Evolutionary conservation across 2,113 vertebrate species (phyloP), one percentile per base, ranked within the genome.

Genomic region (Monarcha castaneiventris): DNA sequence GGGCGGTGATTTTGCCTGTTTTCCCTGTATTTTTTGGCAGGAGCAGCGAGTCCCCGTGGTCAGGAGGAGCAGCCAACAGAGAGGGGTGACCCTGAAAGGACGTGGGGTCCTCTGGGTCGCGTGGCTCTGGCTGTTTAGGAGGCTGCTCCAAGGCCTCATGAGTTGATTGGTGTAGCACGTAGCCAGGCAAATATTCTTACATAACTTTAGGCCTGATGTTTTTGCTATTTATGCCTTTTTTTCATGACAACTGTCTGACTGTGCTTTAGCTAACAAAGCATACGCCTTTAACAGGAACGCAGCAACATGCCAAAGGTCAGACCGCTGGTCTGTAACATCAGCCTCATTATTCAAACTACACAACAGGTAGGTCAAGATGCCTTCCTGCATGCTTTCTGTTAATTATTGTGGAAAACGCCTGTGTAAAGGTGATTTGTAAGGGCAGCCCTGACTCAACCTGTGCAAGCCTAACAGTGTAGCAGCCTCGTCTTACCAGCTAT

Each of bases 81-180:
- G 26, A 2, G 0, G 2, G 8, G 18, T 79, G 37, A 33, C 29
- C 23, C 15, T 39, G 35, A 30, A 46, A 46, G 29, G 4, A 16
- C 2, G 0, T 11, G 19, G 6, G 16, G 3, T 51, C 27, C 35
- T 27, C 13, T 30, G 25, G 18, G 16, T 26, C 6, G 0, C 7
- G 1, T 56, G 11, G 9, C 80, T 25, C 55, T 73, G 49, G 17
- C 32, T 44, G 10, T 37, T 52, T n/a, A 56, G 25, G 25, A 32
- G n/a, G 25, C 37, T 41, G 54, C 41, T 84, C 68, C 43, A 49
- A 29, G 22, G 46, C 61, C 27, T 73, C 2, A 0, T 11, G 19
- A 12, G 8, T 13, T 90, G 41, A 37, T 56, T 62, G 68, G 32
- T 66, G 72, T 46, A 54, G 20, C 1, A 0, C 16, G 2, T 56